Evolutionary conservation across 2,113 vertebrate species (phyloP).

Genomic region (Eulacestoma nigropectus): DNA sequence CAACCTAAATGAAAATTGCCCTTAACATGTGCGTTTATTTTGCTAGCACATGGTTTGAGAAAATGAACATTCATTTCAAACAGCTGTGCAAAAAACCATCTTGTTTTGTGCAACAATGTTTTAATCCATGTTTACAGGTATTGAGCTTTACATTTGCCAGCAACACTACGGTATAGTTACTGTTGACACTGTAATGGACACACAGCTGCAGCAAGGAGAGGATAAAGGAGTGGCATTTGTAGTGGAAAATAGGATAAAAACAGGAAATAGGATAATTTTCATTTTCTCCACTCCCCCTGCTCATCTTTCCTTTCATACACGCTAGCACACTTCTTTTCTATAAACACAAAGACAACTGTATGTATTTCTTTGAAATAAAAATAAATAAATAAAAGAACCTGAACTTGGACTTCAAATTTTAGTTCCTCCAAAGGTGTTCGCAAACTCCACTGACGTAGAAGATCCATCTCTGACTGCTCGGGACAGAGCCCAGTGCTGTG

Average conservation of each 20-base stretch:
- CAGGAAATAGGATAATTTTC: background rate
- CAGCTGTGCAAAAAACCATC: background rate
- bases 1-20: background rate
- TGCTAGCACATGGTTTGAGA: background rate
- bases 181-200: background rate
- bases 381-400: background rate
- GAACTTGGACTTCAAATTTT: background rate
- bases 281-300: background rate
- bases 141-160: background rate
- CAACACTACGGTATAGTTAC: background rate
- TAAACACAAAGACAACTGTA: background rate
- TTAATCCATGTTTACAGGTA: background rate
- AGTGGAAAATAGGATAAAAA: background rate
- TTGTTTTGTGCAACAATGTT: background rate
- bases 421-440: background rate
- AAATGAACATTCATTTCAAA: background rate
- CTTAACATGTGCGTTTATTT: background rate
- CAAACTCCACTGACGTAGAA: background rate
- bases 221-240: background rate
- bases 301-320: background rate
- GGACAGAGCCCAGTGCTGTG: background rate
- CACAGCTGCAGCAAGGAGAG: background rate
- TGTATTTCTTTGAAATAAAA: background rate
- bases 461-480: background rate
- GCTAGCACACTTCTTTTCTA: accelerated